These are phyloP conservation scores for sheep (Ovis aries) DNA, from an alignment of 2,113 vertebrate genomes.

Conservation along the genomic window ARS-UI_Ramb_v3.0 NC_056070.1:62163001-62163500, in stretches of 20 bases:
- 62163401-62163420: constrained; percentile 89
- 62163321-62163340: constrained; percentile 93
- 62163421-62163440: accelerated
- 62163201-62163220: not conserved
- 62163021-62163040: not conserved
- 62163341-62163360: constrained; percentile 93
- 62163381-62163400: constrained; percentile 90
- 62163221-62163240: accelerated
- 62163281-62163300: constrained; percentile 93
- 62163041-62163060: not conserved
- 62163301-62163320: constrained; percentile 92
- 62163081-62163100: not conserved
- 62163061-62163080: not conserved
- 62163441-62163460: not conserved
- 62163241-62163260: constrained; percentile 89
- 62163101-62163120: not conserved
- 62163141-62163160: not conserved
- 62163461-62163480: accelerated
- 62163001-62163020: not conserved
- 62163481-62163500: not conserved
- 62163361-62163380: constrained; percentile 96
- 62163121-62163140: not conserved
- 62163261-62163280: constrained; percentile 95
- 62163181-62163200: not conserved
- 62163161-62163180: not conserved